Conservation (phyloP, 2,113 vertebrate species). For the Tapirus terrestris region DNA sequence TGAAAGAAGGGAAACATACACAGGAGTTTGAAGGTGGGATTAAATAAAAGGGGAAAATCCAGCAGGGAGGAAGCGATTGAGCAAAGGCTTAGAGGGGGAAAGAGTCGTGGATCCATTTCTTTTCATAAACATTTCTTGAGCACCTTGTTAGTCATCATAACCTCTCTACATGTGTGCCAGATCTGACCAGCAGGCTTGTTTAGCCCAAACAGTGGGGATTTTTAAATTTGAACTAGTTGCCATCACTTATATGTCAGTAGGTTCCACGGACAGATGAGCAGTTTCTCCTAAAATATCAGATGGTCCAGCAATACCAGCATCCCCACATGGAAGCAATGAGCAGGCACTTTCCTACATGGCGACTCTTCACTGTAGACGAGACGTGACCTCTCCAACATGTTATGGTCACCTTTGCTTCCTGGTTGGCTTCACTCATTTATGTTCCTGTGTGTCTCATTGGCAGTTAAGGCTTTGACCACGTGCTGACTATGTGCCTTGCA, state of each 20-base stretch:
- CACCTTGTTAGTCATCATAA: neutral
- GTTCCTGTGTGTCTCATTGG: neutral
- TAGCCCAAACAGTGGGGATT: neutral
- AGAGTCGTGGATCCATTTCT: neutral
- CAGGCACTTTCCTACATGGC: neutral
- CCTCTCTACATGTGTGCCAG: neutral
- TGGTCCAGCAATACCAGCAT: neutral
- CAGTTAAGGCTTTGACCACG: neutral
- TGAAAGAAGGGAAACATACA: neutral
- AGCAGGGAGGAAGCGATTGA: neutral
- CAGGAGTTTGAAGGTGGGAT: neutral
- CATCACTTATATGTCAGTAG: neutral
- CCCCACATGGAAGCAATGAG: neutral
- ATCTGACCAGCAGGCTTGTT: neutral
- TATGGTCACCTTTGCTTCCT: too few relatives aligned
- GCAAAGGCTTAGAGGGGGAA: neutral
- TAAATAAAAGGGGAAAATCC: neutral
- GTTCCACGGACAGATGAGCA: neutral
- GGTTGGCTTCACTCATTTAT: neutral
- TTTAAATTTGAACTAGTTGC: neutral
- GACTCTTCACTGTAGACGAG: neutral
- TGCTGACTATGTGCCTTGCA: neutral
- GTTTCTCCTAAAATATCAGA: conserved; percentile 4
- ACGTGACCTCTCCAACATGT: neutral
- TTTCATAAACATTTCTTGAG: conserved; percentile 7